A percentile compares a stretch with the other conserved stretches of the same genome.
Conservation (phyloP, 37 sponge, comb jelly and placozoan species). For the Cliona cf. orientalis region DNA sequence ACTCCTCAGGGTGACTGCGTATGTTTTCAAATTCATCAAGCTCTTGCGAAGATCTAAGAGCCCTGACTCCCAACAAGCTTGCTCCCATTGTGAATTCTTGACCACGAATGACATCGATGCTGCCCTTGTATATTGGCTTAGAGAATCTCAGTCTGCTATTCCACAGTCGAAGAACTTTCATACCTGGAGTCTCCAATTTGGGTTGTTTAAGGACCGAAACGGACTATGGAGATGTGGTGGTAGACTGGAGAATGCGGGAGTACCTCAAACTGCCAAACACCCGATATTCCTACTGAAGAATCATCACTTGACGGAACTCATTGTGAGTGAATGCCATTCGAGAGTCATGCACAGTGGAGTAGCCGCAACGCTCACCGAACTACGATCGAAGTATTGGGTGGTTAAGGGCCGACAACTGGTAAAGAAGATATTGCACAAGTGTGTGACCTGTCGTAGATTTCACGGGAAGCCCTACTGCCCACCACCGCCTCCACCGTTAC, state of each 20-base stretch:
- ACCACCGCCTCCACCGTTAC: conserved; percentile 13
- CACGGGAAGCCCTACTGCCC: not conserved
- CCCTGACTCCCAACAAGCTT: too few relatives aligned
- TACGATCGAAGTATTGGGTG: conserved; percentile 31
- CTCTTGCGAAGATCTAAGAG: too few relatives aligned
- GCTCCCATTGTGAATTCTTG: too few relatives aligned
- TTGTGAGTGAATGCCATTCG: conserved; percentile 12
- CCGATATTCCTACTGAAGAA: conserved; percentile 11
- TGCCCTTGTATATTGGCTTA: too few relatives aligned
- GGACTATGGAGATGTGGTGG: too few relatives aligned
- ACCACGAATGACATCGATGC: too few relatives aligned
- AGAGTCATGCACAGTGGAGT: conserved; percentile 9
- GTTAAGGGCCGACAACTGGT: conserved; percentile 20
- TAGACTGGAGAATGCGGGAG: conserved; percentile 8
- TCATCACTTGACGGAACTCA: conserved; percentile 4
- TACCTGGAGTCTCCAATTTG: conserved; percentile 1
- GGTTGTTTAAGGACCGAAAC: not conserved
- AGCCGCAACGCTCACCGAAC: conserved; percentile 2
- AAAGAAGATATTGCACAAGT: conserved; percentile 3
- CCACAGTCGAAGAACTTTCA: not conserved
- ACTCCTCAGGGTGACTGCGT: too few relatives aligned
- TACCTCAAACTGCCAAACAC: not conserved
- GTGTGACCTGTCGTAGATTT: conserved; percentile 11
- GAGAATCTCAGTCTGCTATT: too few relatives aligned
- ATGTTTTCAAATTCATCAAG: too few relatives aligned